Evolutionary conservation across 1,140 invertebrate genomes (phyloP), one percentile per base, ranked within the genome.

Genomic region (Temnothorax curvispinosus): DNA sequence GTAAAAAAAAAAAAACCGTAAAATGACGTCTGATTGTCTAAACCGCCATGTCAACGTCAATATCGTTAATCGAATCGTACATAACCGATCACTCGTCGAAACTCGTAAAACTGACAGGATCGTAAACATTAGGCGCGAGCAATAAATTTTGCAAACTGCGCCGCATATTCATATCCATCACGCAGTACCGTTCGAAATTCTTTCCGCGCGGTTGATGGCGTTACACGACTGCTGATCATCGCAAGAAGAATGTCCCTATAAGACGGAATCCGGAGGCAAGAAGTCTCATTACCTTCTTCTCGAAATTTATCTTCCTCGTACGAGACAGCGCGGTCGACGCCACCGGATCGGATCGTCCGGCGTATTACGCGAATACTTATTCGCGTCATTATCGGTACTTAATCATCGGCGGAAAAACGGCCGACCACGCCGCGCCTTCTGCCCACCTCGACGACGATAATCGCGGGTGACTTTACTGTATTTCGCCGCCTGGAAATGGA

Each of bases 321-420:
- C 13, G 47, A 67, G 77, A 77, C 77, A 89, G 77, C 88, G 67
- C 80, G 78, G 50, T 44, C 75, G 72, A 69, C 67, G 80, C 38
- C 27, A 27, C 3, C 54, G 52, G 47, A 27, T 13, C 44, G 78
- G 72, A 80, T 78, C 75, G 54, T 3, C 21, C 69, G 72, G 41
- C 21, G 58, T 62, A 69, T 88, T 76, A 38, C 52, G 84, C 67
- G 84, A 75, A 87, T 69, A 41, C 81, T 76, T 75, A 75, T 56
- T 81, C 88, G 88, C 77, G 72, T 90, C 88, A 84, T 90, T 89
- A 90, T 89, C 89, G 75, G 78, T 69, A 71, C 65, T 90, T 87
- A 78, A 89, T 90, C 89, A 90, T 89, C 75, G 74, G 71, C 88
- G 74, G 65, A 50, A 52, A 60, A 74, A 85, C 41, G 38, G 50